Evolutionary conservation across 2,797 vertebrate species (phyloP).

Genomic region (Sebastes vulpes): DNA sequence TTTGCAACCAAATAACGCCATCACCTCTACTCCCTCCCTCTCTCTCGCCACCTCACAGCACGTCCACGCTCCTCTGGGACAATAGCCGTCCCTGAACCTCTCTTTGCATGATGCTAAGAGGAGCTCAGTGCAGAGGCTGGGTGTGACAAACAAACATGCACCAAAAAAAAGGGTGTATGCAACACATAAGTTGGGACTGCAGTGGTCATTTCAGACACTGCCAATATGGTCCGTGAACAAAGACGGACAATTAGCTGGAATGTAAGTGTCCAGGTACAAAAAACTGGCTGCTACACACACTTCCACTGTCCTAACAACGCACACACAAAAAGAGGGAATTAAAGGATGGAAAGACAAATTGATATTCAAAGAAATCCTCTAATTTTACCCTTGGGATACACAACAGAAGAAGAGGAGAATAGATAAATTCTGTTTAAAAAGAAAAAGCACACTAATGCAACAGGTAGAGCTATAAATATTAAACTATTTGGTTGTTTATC

Average conservation of each 20-base stretch:
- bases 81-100: constrained; percentile 40
- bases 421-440: neutral
- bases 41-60: constrained; percentile 21
- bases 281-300: neutral
- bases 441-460: neutral
- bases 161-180: neutral
- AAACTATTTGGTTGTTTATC: constrained; percentile 10
- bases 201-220: constrained; percentile 1
- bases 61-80: constrained; percentile 48
- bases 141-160: constrained; percentile 8
- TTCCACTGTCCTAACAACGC: neutral
- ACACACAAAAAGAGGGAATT: neutral
- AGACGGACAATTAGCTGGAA: constrained; percentile 26
- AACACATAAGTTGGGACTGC: neutral
- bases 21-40: constrained; percentile 27
- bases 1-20: constrained; percentile 63
- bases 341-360: neutral
- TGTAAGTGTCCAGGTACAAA: constrained; percentile 2
- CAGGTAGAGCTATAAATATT: constrained; percentile 5
- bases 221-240: neutral
- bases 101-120: constrained; percentile 13
- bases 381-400: neutral
- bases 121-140: constrained; percentile 10
- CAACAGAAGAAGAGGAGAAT: neutral
- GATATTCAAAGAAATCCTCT: neutral